A percentile compares a stretch with the other conserved stretches of the same genome.
Evolutionary conservation across 1,140 invertebrate species (phyloP).

Genomic region (Battus philenor): DNA sequence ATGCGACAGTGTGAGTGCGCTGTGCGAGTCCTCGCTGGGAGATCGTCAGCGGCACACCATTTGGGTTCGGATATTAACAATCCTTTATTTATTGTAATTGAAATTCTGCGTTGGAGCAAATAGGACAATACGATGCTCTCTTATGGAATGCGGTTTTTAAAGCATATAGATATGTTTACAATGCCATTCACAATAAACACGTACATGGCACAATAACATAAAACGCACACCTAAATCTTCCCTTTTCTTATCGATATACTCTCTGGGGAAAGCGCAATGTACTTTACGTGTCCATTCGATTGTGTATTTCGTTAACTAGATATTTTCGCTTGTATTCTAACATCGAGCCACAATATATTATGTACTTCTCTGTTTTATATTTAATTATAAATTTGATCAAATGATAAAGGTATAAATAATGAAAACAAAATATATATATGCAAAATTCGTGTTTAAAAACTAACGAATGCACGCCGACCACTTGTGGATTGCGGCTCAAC

Average conservation of each 20-base stretch:
- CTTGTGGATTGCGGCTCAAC: constrained; percentile 11
- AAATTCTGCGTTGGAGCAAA: background rate
- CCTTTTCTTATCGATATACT: constrained; percentile 4
- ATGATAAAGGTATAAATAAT: no score
- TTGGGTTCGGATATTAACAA: background rate
- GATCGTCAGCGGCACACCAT: constrained; percentile 5
- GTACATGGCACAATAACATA: background rate
- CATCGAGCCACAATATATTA: no score
- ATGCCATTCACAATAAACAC: no score
- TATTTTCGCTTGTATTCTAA: no score
- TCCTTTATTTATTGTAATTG: constrained; percentile 1
- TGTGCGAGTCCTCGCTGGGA: constrained; percentile 52
- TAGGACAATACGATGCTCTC: no score
- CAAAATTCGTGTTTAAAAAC: background rate
- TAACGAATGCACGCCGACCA: constrained; percentile 5
- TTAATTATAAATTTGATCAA: no score
- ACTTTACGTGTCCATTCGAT: constrained; percentile 3
- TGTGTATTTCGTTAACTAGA: background rate
- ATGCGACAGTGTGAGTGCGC: constrained; percentile 70
- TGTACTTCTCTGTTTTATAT: no score
- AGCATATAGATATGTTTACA: no score
- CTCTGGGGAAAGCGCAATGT: constrained; percentile 3
- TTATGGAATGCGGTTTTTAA: no score
- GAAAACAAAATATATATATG: no score
- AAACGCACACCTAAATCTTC: constrained; percentile 3